phyloP scores from a whole-genome alignment of 2,888 invertebrate species.

The Rutpela maculata region DNA sequence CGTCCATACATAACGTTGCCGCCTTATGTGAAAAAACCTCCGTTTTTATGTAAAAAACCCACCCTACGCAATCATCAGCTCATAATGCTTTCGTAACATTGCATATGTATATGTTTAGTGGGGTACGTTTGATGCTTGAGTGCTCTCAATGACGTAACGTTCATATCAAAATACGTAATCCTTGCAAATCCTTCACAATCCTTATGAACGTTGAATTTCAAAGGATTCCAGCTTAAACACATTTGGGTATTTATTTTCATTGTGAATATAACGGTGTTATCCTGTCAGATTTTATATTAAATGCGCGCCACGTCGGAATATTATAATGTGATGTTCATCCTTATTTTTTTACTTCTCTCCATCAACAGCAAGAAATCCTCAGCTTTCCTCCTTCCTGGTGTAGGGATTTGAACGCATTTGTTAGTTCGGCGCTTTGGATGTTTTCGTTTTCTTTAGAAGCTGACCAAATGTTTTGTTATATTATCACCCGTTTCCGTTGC shows the following conservation, averaged over 20 bases:
- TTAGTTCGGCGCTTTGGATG: slow-evolving; percentile 26
- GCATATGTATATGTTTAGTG: slow-evolving; percentile 36
- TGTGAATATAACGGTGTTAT: slow-evolving; percentile 58
- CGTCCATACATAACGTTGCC: neutral
- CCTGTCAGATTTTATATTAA: slow-evolving; percentile 56
- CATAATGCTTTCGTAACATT: slow-evolving; percentile 33
- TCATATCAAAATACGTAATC: slow-evolving; percentile 63
- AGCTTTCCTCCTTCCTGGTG: slow-evolving; percentile 22
- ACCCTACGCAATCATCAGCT: slow-evolving; percentile 4
- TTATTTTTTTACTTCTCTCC: slow-evolving; percentile 44
- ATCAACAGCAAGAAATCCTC: slow-evolving; percentile 39
- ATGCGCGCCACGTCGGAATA: slow-evolving; percentile 43
- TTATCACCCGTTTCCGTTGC: slow-evolving; percentile 34
- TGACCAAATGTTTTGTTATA: slow-evolving; percentile 42
- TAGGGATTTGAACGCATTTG: slow-evolving; percentile 40
- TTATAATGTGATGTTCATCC: slow-evolving; percentile 48
- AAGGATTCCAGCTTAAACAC: slow-evolving; percentile 63
- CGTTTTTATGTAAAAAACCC: slow-evolving; percentile 28
- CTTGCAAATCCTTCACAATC: slow-evolving; percentile 55
- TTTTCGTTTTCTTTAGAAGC: slow-evolving; percentile 35
- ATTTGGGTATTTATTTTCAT: slow-evolving; percentile 63
- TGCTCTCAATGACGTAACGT: slow-evolving; percentile 49
- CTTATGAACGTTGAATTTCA: slow-evolving; percentile 61
- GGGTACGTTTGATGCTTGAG: slow-evolving; percentile 44
- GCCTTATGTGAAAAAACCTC: slow-evolving; percentile 1